phyloP scores from a whole-genome alignment of 1,140 invertebrate genomes.

The Psix sp. region DNA sequence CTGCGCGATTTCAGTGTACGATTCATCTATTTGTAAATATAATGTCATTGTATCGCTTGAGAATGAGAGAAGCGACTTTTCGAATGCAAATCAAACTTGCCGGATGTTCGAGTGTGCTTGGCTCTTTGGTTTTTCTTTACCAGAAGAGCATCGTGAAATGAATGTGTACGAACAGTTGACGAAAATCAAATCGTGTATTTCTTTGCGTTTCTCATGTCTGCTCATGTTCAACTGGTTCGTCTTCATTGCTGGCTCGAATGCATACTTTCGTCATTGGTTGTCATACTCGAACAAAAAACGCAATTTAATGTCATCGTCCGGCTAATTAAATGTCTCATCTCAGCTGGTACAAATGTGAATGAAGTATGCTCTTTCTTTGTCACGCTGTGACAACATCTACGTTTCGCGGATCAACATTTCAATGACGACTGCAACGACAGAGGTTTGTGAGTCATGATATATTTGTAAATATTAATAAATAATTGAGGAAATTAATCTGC shows the following conservation, averaged over 20 bases:
- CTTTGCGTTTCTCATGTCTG: too few species aligned
- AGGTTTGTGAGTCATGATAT: conserved; percentile 48
- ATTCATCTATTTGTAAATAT: conserved; percentile 26
- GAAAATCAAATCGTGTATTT: too few species aligned
- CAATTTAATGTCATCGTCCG: conserved; percentile 6
- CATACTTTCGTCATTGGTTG: too few species aligned
- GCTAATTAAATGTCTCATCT: conserved; percentile 6
- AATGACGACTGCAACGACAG: conserved; percentile 33
- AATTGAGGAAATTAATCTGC: background rate
- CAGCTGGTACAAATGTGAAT: conserved; percentile 16
- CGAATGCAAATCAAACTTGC: too few species aligned
- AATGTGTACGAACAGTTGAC: too few species aligned
- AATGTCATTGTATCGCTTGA: conserved; percentile 14
- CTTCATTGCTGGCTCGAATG: too few species aligned
- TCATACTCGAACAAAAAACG: background rate
- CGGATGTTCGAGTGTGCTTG: too few species aligned
- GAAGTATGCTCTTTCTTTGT: conserved; percentile 25
- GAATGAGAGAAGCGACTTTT: conserved; percentile 3
- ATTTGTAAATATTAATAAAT: conserved; percentile 45
- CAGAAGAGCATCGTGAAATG: too few species aligned
- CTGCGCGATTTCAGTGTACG: conserved; percentile 27
- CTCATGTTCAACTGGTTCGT: too few species aligned
- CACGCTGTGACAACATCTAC: conserved; percentile 16
- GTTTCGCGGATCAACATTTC: conserved; percentile 34
- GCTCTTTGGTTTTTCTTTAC: too few species aligned